Percentiles rank a stretch among this genome's conserved stretches.
These are phyloP conservation scores for Microplitis mediator DNA, from an alignment of 1,140 invertebrate species.

Conservation along the genomic window DNA sequence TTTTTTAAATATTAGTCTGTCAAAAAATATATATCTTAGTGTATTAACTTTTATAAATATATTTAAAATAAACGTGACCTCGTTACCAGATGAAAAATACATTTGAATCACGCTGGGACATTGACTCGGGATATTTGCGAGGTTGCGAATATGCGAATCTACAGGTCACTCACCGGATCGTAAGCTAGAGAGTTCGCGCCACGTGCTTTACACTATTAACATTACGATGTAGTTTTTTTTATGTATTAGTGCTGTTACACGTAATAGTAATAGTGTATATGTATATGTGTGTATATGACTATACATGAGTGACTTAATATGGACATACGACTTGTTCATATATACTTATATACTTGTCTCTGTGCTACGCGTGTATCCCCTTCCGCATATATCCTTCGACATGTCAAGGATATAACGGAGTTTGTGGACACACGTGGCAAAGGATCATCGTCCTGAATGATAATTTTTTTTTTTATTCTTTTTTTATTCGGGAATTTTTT, in stretches of 20 bases:
- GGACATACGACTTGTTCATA: constrained; percentile 4
- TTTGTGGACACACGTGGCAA: constrained; percentile 11
- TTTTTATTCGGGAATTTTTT: not conserved
- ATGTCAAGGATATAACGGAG: constrained; percentile 27
- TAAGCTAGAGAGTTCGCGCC: not conserved
- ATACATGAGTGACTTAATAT: constrained; percentile 1
- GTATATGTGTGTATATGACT: not conserved
- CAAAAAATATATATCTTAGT: not conserved
- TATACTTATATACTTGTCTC: not conserved
- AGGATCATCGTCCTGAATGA: constrained; percentile 21
- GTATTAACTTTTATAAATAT: not conserved
- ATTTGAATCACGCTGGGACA: constrained; percentile 32
- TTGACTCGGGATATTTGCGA: constrained; percentile 43
- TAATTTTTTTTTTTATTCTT: not conserved
- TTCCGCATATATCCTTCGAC: constrained; percentile 20
- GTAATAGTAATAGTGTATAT: not conserved
- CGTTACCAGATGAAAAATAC: constrained; percentile 7
- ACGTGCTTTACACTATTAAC: constrained; percentile 14
- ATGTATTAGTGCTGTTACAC: not conserved
- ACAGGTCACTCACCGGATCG: constrained; percentile 58
- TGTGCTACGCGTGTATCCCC: constrained; percentile 2
- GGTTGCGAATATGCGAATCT: constrained; percentile 36
- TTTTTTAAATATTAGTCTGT: too few relatives aligned
- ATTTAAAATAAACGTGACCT: not conserved
- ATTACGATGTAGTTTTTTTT: not conserved